Evolutionary conservation across 2,888 invertebrate species (phyloP), one percentile per base, ranked within the genome.

Genomic region (Macrosoma leucophasiata): DNA sequence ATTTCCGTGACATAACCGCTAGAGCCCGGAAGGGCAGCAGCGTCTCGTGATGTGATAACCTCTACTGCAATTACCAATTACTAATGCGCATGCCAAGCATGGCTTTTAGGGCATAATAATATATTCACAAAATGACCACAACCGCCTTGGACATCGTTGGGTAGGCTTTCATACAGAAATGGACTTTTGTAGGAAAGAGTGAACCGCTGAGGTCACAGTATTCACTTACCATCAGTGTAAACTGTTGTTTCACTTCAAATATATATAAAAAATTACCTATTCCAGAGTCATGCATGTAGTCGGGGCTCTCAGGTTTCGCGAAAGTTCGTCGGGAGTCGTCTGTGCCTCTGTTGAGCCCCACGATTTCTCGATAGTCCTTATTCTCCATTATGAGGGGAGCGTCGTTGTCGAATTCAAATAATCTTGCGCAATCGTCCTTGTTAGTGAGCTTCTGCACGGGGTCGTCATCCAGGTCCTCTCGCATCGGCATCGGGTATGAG

Each of bases 361-460:
- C 72, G 41, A 84, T 78, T 56, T 81, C 79, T 32, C 79, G 62
- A 33, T 78, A 84, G 40, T 84, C 84, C 52, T 78, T 79, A 33
- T 79, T 79, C 48, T 82, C 84, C 68, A 78, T 69, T 22, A 87
- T 85, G 14, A 82, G 65, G 0, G 84, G 84, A 2, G 84, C 82
- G 50, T 85, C 84, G 53, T 87, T 87, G 49, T 88, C 88, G 55
- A 88, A 88, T 57, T 87, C 88, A 56, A 88, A 85, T 20, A 85
- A 63, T 27, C 81, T 63, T 25, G 84, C 73, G 59, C 84, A 85
- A 43, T 84, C 84, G 24, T 81, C 84, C 47, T 78, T 76, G 54
- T 67, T 69, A 2, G 76, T 70, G 13, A 84, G 58, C 36, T 84
- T 76, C 50, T 84, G 82, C 30, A 82, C 81, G 9, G 77, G 66